A percentile compares a stretch with the other conserved stretches of the same genome.
Conservation (phyloP, 2,888 invertebrate genomes). For the Amaurobius ferox region DNA sequence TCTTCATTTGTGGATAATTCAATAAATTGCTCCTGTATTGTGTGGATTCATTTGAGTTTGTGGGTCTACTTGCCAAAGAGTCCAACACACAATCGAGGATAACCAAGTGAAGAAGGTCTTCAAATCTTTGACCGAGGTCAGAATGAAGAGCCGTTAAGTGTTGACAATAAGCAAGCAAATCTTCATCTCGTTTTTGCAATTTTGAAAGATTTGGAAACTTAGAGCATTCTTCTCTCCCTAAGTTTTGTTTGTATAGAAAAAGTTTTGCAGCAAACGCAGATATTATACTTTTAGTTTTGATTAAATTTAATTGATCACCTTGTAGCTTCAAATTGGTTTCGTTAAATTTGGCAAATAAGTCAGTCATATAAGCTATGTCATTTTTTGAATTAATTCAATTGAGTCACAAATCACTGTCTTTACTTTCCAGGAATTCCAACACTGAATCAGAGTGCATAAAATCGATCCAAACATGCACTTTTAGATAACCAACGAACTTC, state of each 20-base stretch:
- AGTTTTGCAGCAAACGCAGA: constrained; percentile 29
- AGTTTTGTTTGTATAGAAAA: too few relatives aligned
- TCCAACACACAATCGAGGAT: background rate
- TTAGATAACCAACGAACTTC: too few relatives aligned
- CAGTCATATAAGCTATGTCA: constrained; percentile 69
- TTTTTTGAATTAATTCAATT: constrained; percentile 8
- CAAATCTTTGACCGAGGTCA: constrained; percentile 58
- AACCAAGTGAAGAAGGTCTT: constrained; percentile 43
- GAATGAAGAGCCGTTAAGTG: constrained; percentile 49
- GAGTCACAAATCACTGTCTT: too few relatives aligned
- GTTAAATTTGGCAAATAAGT: constrained; percentile 72
- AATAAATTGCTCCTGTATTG: too few relatives aligned
- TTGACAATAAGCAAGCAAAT: constrained; percentile 11
- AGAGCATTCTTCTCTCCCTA: constrained; percentile 36
- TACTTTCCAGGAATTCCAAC: too few relatives aligned
- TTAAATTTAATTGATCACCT: constrained; percentile 43
- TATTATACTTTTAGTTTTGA: too few relatives aligned
- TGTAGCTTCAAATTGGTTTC: too few relatives aligned
- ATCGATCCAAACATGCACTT: too few relatives aligned
- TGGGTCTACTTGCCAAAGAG: too few relatives aligned
- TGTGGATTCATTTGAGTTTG: too few relatives aligned
- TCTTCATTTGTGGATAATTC: too few relatives aligned
- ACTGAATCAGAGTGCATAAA: too few relatives aligned
- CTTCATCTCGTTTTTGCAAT: background rate
- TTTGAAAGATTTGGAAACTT: constrained; percentile 71